A percentile compares a stretch with the other conserved stretches of the same genome.
Conservation (phyloP, 2,888 invertebrate genomes). For the Abscondita cerata region DNA sequence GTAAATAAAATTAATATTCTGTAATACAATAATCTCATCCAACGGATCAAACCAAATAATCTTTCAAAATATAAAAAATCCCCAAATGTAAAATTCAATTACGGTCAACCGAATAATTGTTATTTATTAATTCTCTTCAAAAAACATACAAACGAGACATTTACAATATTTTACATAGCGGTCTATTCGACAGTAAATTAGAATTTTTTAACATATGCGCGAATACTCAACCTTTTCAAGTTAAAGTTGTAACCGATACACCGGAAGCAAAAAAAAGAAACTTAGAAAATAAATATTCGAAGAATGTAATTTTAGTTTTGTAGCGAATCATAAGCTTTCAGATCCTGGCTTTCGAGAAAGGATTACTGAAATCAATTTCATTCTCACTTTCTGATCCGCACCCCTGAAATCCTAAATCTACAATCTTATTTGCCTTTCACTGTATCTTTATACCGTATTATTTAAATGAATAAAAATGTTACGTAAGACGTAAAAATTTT, state of each 20-base stretch:
- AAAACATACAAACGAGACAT: slow-evolving; percentile 1
- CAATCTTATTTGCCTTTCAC: slow-evolving; percentile 40
- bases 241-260: slow-evolving; percentile 18
- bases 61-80: no score
- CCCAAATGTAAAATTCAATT: no score
- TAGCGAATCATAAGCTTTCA: slow-evolving; percentile 34
- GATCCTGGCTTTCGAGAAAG: slow-evolving; percentile 34
- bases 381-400: slow-evolving; percentile 43
- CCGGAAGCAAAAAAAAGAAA: slow-evolving; percentile 24
- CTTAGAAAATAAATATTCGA: slow-evolving; percentile 34
- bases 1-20: no score
- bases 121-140: no score
- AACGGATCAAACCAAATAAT: no score
- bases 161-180: slow-evolving; percentile 21
- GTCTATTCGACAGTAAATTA: slow-evolving; percentile 10
- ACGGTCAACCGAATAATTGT: no score
- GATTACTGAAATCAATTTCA: slow-evolving; percentile 45
- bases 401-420: slow-evolving; percentile 37
- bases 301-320: slow-evolving; percentile 35
- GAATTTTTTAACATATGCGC: slow-evolving; percentile 22
- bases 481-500: slow-evolving; percentile 20
- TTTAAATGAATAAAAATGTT: slow-evolving; percentile 31
- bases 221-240: slow-evolving; percentile 19
- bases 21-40: no score
- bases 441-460: slow-evolving; percentile 33